These are phyloP conservation scores for Pogonus chalceus DNA, from an alignment of 1,140 invertebrate genomes.

Conservation along the genomic window DNA sequence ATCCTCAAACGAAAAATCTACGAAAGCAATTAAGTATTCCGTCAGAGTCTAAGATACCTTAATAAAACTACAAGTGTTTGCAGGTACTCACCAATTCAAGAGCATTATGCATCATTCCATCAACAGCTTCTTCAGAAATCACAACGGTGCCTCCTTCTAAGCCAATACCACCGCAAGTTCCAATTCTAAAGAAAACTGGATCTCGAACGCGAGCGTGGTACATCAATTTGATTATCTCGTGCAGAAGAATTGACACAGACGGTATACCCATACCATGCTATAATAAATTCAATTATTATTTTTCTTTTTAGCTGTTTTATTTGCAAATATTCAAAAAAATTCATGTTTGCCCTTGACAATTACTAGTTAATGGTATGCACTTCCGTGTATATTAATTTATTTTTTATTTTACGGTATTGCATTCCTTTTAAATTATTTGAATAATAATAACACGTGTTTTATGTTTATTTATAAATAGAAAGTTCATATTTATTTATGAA, in stretches of 20 bases:
- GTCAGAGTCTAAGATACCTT: background rate
- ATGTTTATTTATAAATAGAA: too few species aligned
- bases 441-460: too few species aligned
- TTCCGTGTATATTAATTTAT: too few species aligned
- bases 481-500: too few species aligned
- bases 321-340: slow-evolving; percentile 15
- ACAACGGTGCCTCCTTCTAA: slow-evolving; percentile 64
- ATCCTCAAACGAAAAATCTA: background rate
- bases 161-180: slow-evolving; percentile 70
- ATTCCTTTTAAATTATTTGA: too few species aligned
- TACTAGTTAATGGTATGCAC: too few species aligned
- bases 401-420: too few species aligned
- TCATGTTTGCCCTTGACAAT: too few species aligned
- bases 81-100: slow-evolving; percentile 50
- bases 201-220: slow-evolving; percentile 60
- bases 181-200: slow-evolving; percentile 70
- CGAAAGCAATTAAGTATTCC: background rate
- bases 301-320: too few species aligned
- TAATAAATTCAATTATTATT: too few species aligned
- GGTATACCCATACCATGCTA: slow-evolving; percentile 79
- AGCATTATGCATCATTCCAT: slow-evolving; percentile 52
- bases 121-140: slow-evolving; percentile 57
- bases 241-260: slow-evolving; percentile 66
- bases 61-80: slow-evolving; percentile 12
- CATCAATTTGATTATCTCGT: slow-evolving; percentile 74